Evolutionary conservation across 2,113 vertebrate species (phyloP), one percentile per base, ranked within the genome.

Genomic region (Eudorcas thomsonii): DNA sequence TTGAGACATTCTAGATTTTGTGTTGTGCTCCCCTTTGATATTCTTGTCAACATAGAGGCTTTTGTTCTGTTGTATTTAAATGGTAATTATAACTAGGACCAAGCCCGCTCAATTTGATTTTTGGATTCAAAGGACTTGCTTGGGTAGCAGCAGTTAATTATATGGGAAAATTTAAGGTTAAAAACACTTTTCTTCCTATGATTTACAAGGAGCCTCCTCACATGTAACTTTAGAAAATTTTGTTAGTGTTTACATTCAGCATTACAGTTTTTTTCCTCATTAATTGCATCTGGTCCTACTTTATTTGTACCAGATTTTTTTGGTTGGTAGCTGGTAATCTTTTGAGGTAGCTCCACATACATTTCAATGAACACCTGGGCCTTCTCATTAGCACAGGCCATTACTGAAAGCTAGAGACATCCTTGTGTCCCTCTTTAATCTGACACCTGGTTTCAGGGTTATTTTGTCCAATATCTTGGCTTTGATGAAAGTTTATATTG

Each of bases 81-180:
- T 92, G 11, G 21, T 50, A 45, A 55, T 86, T 94, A 21, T 84
- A 89, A 78, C 48, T 67, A 33, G 91, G 81, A 71, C 82, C 0
- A 54, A 92, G 39, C 33, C 86, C 88, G 60, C 59, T 97, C 93
- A 81, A 52, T 96, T 89, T 96, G 52, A 30, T 77, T 98, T 98
- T 97, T 97, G 52, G 97, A 36, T 93, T 98, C 83, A 92, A 13
- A 97, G 84, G 89, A 96, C 97, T 97, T 97, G 94, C 94, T 98
- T 96, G 92, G 91, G 48, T 87, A 97, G 95, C 57, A 94, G 89
- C 85, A 96, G 77, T 96, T 96, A 97, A 97, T 39, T 0, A 13
- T 89, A 96, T 81, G 92, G 97, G 96, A 97, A 97, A 98, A 98
- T 97, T 97, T 98, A 96, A 96, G 92, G 91, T 98, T 97, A 96